A percentile compares a stretch with the other conserved stretches of the same genome.
phyloP scores from a whole-genome alignment of 2,888 invertebrate species.

The Perithous albicinctus region DNA sequence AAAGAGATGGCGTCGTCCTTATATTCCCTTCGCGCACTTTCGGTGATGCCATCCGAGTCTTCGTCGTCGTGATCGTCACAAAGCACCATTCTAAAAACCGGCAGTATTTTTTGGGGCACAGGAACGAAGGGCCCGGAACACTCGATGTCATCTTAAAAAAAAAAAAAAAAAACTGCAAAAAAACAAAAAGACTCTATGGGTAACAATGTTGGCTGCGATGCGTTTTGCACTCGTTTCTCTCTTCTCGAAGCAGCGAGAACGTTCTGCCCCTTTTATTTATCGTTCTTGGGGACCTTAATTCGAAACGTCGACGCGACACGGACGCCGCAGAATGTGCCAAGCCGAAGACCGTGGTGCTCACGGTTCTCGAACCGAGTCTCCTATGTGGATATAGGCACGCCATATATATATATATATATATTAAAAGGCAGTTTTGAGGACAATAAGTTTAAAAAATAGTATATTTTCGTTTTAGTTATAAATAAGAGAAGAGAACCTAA shows the following conservation, averaged over 20 bases:
- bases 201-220: constrained; percentile 40
- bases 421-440: too few relatives aligned
- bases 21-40: background rate
- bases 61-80: constrained; percentile 13
- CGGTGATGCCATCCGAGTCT: background rate
- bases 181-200: too few relatives aligned
- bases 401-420: too few relatives aligned
- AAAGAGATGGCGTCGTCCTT: constrained; percentile 1
- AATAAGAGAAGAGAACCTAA: too few relatives aligned
- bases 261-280: constrained; percentile 71
- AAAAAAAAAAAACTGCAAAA: too few relatives aligned
- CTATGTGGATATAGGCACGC: constrained; percentile 10
- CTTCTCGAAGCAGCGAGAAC: background rate
- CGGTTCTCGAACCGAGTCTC: background rate
- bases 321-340: constrained; percentile 70
- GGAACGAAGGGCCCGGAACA: constrained; percentile 56
- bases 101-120: constrained; percentile 77
- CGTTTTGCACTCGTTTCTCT: constrained; percentile 15
- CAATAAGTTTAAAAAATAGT: background rate
- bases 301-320: constrained; percentile 74
- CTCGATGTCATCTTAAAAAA: constrained; percentile 35
- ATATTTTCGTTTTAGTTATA: too few relatives aligned
- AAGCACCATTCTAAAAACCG: constrained; percentile 77
- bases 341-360: constrained; percentile 50
- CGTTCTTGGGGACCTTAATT: constrained; percentile 72